Percentiles rank a stretch among this genome's conserved stretches.
Evolutionary conservation across 2,113 vertebrate species (phyloP).

Genomic region (Chloebia gouldiae): DNA sequence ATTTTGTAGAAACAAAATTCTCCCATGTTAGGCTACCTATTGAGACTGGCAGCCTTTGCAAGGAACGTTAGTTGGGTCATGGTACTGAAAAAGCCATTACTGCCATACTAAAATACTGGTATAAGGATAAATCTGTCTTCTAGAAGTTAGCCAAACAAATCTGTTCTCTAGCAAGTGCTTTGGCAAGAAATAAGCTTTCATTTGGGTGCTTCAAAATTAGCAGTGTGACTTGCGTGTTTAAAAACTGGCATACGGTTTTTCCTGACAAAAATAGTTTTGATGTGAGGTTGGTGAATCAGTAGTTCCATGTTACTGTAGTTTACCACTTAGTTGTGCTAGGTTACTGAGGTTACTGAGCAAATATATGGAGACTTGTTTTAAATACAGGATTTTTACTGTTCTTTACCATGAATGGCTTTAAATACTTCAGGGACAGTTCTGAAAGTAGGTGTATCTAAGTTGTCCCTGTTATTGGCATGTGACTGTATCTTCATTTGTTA

Average conservation of each 20-base stretch:
- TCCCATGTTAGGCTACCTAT: neutral
- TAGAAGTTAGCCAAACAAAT: slow-evolving; percentile 57
- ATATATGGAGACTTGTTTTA: neutral
- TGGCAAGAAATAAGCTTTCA: slow-evolving; percentile 47
- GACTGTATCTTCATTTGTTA: neutral
- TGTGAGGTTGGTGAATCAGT: neutral
- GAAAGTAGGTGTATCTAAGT: neutral
- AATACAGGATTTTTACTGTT: neutral
- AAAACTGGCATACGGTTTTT: neutral
- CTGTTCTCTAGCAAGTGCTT: slow-evolving; percentile 34
- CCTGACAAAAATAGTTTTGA: neutral
- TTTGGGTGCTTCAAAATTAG: slow-evolving; percentile 38
- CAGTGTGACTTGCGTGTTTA: neutral
- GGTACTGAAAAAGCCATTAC: neutral
- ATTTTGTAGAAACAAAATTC: neutral
- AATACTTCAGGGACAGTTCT: neutral
- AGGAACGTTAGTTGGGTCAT: neutral
- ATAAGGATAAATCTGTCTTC: slow-evolving; percentile 35
- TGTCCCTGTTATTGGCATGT: neutral
- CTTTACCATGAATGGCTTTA: neutral
- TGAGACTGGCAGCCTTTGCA: neutral
- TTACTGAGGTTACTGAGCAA: neutral
- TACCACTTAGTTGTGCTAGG: neutral
- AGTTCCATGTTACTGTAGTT: neutral
- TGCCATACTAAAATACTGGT: neutral